Evolutionary conservation across 2,888 invertebrate species (phyloP), one percentile per base, ranked within the genome.

Genomic region (Phorcus lineatus): DNA sequence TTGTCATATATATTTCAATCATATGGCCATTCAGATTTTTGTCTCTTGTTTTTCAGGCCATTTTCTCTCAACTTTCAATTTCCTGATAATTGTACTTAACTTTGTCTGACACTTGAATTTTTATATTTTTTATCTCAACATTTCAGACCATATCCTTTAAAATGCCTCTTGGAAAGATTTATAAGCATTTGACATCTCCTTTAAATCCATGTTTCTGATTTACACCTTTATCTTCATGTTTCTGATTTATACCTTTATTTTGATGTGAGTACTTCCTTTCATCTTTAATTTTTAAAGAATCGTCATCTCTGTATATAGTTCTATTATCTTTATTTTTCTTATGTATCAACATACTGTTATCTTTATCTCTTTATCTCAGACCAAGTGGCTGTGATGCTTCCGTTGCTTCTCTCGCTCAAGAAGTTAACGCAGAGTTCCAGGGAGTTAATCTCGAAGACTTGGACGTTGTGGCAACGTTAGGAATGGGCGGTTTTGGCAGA

Each of bases 401-500:
- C 11, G 53, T 81, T 9, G 52, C 24, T 13, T 28, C 62, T 13
- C 22, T 62, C 0, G 28, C 54, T 9, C 76, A 28, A 31, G 54
- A 77, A 11, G 74, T 78, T 24, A 79, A 81, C 54, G 90, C 91
- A 77, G 94, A 94, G 84, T 94, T 95, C 91, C 95, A 95, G 36
- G 95, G 95, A 83, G 94, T 98, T 40, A 94, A 95, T 80, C 93
- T 98, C 74, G 95, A 95, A 36, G 96, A 98, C 89, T 94, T 99
- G 86, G 96, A 96, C 88, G 95, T 96, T 82, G 94, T 97, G 22
- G 96, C 96, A 28, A 98, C 97, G 0, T 94, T 98, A 86, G 98
- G 98, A 0, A 96, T 98, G 17, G 98, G 98, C 6, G 98, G 98
- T 1, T 98, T 98, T 91, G 98, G 98, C 0, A 95, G 97, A 1